These are phyloP conservation scores for Frankliniella fusca DNA, from an alignment of 2,888 invertebrate species.

Conservation along the genomic window DNA sequence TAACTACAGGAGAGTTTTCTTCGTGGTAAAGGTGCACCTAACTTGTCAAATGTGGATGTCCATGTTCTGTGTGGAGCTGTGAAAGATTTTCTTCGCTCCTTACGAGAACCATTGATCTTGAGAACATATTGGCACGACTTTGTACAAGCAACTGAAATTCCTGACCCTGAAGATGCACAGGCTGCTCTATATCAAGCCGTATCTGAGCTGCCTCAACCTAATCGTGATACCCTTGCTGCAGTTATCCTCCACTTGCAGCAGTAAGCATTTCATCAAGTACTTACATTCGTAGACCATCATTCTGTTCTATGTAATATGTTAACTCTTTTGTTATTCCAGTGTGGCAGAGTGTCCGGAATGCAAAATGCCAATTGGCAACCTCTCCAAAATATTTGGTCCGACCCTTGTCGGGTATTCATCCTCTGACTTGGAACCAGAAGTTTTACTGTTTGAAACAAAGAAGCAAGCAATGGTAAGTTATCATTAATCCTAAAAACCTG, in stretches of 20 bases:
- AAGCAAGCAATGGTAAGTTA: slow-evolving; percentile 53
- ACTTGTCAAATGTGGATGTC: slow-evolving; percentile 68
- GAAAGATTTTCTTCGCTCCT: slow-evolving; percentile 85
- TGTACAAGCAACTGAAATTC: slow-evolving; percentile 60
- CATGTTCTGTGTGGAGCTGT: slow-evolving; percentile 89
- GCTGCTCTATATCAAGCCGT: slow-evolving; percentile 70
- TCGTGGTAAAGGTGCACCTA: slow-evolving; percentile 78
- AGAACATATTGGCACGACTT: slow-evolving; percentile 64
- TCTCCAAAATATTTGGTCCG: slow-evolving; percentile 89
- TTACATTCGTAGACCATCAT: neutral
- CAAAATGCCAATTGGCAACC: slow-evolving; percentile 86
- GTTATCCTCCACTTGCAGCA: slow-evolving; percentile 72
- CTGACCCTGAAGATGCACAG: slow-evolving; percentile 57
- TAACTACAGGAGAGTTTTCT: slow-evolving; percentile 71
- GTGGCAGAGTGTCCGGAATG: slow-evolving; percentile 77
- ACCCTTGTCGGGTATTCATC: slow-evolving; percentile 88
- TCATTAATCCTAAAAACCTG: neutral
- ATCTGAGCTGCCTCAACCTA: slow-evolving; percentile 81
- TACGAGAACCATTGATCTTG: slow-evolving; percentile 87
- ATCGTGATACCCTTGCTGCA: slow-evolving; percentile 91
- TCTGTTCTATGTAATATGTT: neutral
- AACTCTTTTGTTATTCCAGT: slow-evolving; percentile 49
- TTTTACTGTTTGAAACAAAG: slow-evolving; percentile 71
- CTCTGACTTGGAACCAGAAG: slow-evolving; percentile 63
- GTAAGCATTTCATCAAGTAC: neutral